phyloP scores from a whole-genome alignment of 2,888 invertebrate genomes.

The Trissoscelio sp. region DNA sequence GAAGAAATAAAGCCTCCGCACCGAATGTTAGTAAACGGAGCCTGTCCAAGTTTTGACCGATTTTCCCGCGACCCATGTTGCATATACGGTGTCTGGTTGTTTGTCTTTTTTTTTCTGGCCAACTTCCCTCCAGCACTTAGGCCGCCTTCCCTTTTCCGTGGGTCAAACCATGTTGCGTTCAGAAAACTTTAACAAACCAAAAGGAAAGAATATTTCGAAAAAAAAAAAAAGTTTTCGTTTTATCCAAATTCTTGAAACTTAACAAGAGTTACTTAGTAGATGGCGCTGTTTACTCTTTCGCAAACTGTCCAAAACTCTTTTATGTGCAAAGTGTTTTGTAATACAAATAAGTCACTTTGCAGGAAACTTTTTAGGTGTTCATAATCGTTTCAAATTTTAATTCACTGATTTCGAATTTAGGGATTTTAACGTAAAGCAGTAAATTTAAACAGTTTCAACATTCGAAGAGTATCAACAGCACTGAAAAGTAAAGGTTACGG shows the following conservation, averaged over 20 bases:
- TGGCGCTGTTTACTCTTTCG: conserved; percentile 4
- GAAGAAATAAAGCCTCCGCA: no score
- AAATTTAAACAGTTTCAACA: no score
- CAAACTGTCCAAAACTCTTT: neutral
- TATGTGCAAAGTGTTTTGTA: no score
- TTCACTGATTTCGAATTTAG: no score
- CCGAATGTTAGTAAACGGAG: conserved; percentile 73
- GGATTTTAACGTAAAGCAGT: no score
- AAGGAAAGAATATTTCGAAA: conserved; percentile 74
- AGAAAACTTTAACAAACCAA: conserved; percentile 75
- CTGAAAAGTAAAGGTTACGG: no score
- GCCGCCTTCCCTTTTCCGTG: conserved; percentile 45
- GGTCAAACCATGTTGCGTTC: conserved; percentile 69
- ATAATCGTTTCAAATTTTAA: no score
- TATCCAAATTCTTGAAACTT: conserved; percentile 30
- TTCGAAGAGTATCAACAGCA: no score
- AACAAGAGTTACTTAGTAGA: neutral
- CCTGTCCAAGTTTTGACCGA: conserved; percentile 73
- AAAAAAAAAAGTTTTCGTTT: conserved; percentile 29
- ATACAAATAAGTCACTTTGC: no score
- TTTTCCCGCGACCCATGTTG: conserved; percentile 69
- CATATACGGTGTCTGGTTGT: conserved; percentile 24
- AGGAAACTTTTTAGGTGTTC: no score
- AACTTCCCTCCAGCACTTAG: conserved; percentile 56
- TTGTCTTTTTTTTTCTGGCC: conserved; percentile 56